Base-by-base conservation (phyloP, 2,113 vertebrate species). In the Ictalurus furcatus region DNA sequence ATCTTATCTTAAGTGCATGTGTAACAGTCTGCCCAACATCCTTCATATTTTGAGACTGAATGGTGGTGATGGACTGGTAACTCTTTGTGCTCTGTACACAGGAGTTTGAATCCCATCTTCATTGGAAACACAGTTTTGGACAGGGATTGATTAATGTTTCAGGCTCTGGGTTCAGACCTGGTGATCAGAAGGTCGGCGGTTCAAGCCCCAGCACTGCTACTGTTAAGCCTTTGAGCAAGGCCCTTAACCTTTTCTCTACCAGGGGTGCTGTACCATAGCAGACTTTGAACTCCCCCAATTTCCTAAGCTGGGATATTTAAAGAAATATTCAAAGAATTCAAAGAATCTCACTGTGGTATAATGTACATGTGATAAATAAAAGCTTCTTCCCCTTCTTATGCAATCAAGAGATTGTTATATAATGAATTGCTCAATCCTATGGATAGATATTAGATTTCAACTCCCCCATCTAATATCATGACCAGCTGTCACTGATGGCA, bases 401-500 rank as follows among this genome's bases (percentile, higher is more conserved):
- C 1, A 1, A 54, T 7, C 76, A 79, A 54, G 1, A 48, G 5
- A 25, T n/a, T n/a, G 25, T 28, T 28, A 34, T 34, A 59, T 34
- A 34, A 34, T 58, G 56, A 0, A 59, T 6, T 37, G n/a, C 6
- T 40, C 56, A 83, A 40, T 83, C 56, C 56, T 61, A 14, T 14
- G 23, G 4, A 59, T 12, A 23, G n/a, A 58, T 59, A 79, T 52
- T n/a, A 52, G 25, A n/a, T 30, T 79, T 79, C 44, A 79, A 13
- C 76, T 79, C 21, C 23, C 40, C 37, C 21, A 28, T 37, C 25
- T 79, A 79, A 54, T n/a, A 79, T n/a, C 76, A 52, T 79, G 76
- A 79, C 76, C 25, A 79, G 44, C 76, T 79, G 76, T 54, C 76
- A 79, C 76, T 79, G 28, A 16, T 81, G 28, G 78, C 78, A 80